Evolutionary conservation across 2,113 vertebrate genomes (phyloP).

Genomic region (Rhynchopsitta pachyrhyncha): DNA sequence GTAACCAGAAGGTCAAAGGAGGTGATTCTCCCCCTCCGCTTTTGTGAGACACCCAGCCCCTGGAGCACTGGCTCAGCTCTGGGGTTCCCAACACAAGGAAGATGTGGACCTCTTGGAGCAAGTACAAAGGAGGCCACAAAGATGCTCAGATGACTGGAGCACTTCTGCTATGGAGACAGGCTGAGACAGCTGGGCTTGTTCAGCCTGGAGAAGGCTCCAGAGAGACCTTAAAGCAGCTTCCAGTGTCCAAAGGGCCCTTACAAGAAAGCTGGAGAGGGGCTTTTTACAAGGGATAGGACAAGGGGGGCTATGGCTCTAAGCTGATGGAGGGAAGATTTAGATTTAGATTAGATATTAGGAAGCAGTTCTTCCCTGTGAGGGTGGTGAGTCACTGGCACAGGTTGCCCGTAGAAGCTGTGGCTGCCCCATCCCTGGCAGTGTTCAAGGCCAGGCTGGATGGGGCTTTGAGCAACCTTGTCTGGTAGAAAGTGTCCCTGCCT

Average conservation of each 20-base stretch:
- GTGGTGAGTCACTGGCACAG: fast-evolving
- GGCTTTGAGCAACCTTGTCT: fast-evolving
- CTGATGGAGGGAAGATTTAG: background rate
- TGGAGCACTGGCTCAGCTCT: background rate
- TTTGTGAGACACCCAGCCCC: background rate
- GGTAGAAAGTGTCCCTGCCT: background rate
- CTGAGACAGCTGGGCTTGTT: background rate
- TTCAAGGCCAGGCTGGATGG: background rate
- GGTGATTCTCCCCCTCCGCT: background rate
- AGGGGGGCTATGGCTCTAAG: background rate
- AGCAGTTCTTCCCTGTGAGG: fast-evolving
- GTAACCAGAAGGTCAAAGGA: background rate
- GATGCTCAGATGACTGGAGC: background rate
- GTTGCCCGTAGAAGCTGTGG: fast-evolving
- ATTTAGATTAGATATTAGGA: fast-evolving
- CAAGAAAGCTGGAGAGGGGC: background rate
- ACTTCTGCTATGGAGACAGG: background rate
- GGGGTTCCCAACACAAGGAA: background rate
- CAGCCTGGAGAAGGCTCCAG: background rate
- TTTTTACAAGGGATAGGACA: background rate
- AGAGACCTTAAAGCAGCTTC: background rate
- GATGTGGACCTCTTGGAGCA: background rate
- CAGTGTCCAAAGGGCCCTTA: background rate
- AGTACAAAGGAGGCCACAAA: background rate
- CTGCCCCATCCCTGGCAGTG: background rate